Percentiles rank a stretch among this genome's conserved stretches.
phyloP scores from a whole-genome alignment of 2,797 vertebrate species.

The Phrynocephalus vlangalii region DNA sequence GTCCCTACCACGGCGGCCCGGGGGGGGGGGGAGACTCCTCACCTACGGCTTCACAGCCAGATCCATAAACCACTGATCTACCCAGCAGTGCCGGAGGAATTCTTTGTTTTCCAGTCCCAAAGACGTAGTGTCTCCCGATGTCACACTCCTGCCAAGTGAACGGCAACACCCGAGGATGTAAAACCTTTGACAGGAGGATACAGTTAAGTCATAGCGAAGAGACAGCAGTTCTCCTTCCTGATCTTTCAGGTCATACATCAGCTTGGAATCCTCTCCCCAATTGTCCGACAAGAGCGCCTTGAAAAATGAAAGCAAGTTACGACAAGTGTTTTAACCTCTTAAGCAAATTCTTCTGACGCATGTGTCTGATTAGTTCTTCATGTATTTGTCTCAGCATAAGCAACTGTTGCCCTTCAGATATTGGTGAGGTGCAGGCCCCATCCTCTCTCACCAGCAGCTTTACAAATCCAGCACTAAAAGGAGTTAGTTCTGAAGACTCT shows the following conservation, averaged over 20 bases:
- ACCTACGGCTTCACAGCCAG: no score
- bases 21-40: no score
- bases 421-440: background rate
- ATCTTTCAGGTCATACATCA: constrained; percentile 96
- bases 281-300: constrained; percentile 93
- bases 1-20: no score
- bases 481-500: background rate
- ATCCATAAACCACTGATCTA: background rate
- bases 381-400: background rate
- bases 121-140: background rate
- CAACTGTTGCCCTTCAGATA: background rate
- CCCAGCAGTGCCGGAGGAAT: background rate
- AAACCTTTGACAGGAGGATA: constrained; percentile 87
- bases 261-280: constrained; percentile 92
- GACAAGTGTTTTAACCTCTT: background rate
- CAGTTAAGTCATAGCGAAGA: constrained; percentile 95
- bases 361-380: background rate
- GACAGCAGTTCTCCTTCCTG: constrained; percentile 96
- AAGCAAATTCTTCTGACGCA: background rate
- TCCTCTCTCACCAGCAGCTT: background rate
- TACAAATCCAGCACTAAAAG: background rate
- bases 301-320: constrained; percentile 18
- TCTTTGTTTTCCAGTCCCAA: background rate
- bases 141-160: background rate
- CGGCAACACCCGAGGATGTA: background rate